Percentiles rank a stretch among this genome's conserved stretches.
Evolutionary conservation across 1,140 invertebrate genomes (phyloP).

Genomic region (Pogonomyrmex californicus): DNA sequence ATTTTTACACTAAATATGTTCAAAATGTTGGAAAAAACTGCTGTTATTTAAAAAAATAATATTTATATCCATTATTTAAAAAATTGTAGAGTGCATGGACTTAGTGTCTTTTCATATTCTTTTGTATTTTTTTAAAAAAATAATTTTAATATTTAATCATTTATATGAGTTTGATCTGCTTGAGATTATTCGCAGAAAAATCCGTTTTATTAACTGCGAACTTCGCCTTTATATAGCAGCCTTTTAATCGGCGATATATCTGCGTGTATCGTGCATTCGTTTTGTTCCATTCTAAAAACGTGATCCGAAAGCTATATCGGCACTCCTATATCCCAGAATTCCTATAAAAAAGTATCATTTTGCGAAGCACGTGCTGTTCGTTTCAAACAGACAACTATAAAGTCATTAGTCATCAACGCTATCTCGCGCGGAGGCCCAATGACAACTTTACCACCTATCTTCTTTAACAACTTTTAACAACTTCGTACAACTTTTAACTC

Average conservation of each 20-base stretch:
- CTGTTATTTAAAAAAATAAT: too few relatives aligned
- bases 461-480: constrained; percentile 69
- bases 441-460: not conserved
- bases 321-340: not conserved
- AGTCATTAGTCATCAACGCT: constrained; percentile 41
- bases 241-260: constrained; percentile 34
- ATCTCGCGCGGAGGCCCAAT: not conserved
- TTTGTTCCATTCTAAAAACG: constrained; percentile 47
- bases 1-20: too few relatives aligned
- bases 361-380: constrained; percentile 21
- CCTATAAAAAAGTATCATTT: constrained; percentile 18
- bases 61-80: not conserved
- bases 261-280: not conserved
- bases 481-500: constrained; percentile 66
- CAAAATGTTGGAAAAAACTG: too few relatives aligned
- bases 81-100: not conserved
- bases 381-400: constrained; percentile 40
- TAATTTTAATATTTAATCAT: not conserved
- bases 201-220: constrained; percentile 23
- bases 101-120: not conserved
- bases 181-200: not conserved
- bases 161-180: not conserved
- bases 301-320: constrained; percentile 43
- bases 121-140: too few relatives aligned
- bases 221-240: constrained; percentile 12